Conservation (phyloP, 2,888 invertebrate species). For the Heliothis peltigera region DNA sequence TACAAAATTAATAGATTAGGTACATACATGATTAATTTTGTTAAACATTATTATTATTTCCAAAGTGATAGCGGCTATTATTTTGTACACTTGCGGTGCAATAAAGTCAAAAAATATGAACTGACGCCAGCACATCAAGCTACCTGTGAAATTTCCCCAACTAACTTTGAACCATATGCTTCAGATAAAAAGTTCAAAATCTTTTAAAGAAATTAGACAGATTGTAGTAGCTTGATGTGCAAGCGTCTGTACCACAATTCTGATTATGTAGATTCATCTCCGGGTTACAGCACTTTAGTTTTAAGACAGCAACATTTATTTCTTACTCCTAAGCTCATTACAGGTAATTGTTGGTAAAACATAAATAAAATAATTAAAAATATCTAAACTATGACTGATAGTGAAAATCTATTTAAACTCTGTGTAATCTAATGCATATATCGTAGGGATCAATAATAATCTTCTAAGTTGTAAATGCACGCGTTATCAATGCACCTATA, state of each 20-base stretch:
- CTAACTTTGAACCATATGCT: too few relatives aligned
- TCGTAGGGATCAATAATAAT: not conserved
- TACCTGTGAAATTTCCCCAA: too few relatives aligned
- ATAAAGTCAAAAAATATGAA: too few relatives aligned
- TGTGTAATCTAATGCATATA: not conserved
- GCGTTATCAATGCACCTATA: not conserved
- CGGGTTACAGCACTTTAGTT: too few relatives aligned
- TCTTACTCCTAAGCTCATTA: not conserved
- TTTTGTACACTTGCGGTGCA: constrained; percentile 35
- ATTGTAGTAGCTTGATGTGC: too few relatives aligned
- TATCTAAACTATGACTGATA: constrained; percentile 14
- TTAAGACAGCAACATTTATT: not conserved
- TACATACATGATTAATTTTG: not conserved
- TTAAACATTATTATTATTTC: not conserved
- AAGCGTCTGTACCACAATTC: not conserved
- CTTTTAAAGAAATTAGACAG: too few relatives aligned
- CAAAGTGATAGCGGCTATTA: not conserved
- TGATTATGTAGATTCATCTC: not conserved
- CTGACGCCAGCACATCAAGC: too few relatives aligned
- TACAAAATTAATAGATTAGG: not conserved
- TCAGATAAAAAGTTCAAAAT: too few relatives aligned
- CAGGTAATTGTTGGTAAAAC: not conserved
- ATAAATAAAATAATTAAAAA: not conserved
- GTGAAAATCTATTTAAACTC: not conserved
- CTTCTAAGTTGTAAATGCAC: not conserved